Percentiles rank a stretch among this genome's conserved stretches.
These are phyloP conservation scores for Argyrosomus japonicus DNA, from an alignment of 2,113 vertebrate species.

Conservation along the genomic window DNA sequence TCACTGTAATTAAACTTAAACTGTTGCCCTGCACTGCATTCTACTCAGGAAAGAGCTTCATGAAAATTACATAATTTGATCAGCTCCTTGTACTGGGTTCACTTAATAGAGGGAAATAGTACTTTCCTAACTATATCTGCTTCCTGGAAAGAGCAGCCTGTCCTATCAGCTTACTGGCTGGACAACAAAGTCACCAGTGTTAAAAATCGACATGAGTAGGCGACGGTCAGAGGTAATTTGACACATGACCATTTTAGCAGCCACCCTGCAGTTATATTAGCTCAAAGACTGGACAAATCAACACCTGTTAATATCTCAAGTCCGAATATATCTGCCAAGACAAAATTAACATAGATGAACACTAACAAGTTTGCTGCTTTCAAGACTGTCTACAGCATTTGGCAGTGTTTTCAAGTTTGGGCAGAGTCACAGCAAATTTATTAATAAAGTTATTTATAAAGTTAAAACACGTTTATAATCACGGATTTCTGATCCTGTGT, in stretches of 20 bases:
- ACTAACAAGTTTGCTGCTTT: background rate
- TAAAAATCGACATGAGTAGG: background rate
- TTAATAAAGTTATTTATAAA: too few species aligned
- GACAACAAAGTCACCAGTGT: background rate
- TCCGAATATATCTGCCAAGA: background rate
- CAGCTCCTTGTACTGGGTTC: background rate
- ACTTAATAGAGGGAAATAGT: background rate
- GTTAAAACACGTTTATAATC: too few species aligned
- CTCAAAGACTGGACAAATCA: conserved; percentile 3
- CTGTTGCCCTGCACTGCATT: background rate
- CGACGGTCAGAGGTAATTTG: background rate
- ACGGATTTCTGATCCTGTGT: background rate
- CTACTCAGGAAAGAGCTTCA: conserved; percentile 3
- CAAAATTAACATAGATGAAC: background rate
- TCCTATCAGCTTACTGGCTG: background rate
- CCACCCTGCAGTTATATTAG: background rate
- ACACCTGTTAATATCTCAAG: background rate
- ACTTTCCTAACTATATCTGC: background rate
- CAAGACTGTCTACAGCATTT: background rate
- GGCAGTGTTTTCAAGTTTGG: background rate
- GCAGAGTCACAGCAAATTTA: background rate
- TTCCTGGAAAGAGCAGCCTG: background rate
- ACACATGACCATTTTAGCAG: background rate
- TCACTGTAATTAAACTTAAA: background rate
- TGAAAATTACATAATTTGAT: background rate